A percentile compares a stretch with the other conserved stretches of the same genome.
Evolutionary conservation across 2,113 vertebrate species (phyloP).

Genomic region (Gnathochromis pfefferi): DNA sequence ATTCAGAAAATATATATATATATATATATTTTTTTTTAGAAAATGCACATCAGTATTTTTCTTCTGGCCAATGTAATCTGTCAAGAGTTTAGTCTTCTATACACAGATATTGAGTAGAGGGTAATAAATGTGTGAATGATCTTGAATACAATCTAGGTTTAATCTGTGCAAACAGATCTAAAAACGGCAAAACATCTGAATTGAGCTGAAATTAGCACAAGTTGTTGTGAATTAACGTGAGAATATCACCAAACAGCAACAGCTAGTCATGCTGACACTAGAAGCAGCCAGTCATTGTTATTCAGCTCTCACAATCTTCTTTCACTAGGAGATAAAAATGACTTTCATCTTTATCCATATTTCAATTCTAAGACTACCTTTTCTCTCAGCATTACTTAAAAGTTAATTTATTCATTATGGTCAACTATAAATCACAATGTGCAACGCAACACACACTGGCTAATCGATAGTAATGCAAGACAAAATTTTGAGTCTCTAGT

Average conservation of each 20-base stretch:
- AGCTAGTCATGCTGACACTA: not conserved
- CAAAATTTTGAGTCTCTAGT: not conserved
- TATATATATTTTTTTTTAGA: not conserved
- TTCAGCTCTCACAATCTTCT: not conserved
- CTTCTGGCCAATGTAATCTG: not conserved
- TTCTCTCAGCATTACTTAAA: not conserved
- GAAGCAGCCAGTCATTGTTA: not conserved
- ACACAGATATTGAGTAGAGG: rapidly evolving
- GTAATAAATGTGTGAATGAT: not conserved
- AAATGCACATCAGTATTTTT: not conserved
- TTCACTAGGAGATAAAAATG: not conserved
- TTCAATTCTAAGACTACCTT: not conserved
- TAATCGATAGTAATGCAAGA: not conserved
- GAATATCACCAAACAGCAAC: not conserved
- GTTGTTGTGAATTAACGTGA: conserved; percentile 25
- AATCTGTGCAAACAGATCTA: not conserved
- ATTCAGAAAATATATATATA: too few relatives aligned
- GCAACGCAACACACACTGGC: not conserved
- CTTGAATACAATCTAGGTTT: not conserved
- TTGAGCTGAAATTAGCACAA: conserved; percentile 16
- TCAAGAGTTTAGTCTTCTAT: not conserved
- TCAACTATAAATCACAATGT: not conserved
- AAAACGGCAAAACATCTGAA: not conserved
- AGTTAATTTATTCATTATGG: not conserved
- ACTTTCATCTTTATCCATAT: not conserved